Evolutionary conservation across 2,888 invertebrate species (phyloP).

Genomic region (Orthosia gracilis): DNA sequence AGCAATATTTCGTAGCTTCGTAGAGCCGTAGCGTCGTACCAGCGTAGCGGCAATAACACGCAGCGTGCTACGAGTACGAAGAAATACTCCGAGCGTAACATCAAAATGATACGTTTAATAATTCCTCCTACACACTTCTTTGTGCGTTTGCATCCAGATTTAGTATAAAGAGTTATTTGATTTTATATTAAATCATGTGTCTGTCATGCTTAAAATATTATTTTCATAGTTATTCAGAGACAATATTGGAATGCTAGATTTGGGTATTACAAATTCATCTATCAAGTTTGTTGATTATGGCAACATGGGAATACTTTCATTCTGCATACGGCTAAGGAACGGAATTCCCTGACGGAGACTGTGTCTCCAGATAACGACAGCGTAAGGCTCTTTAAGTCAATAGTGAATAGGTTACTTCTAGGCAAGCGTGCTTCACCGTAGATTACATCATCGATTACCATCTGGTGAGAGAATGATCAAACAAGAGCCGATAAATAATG

Average conservation of each 20-base stretch:
- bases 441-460: too few relatives aligned
- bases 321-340: too few relatives aligned
- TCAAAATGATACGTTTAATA: slow-evolving; percentile 56
- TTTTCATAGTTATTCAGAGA: background rate
- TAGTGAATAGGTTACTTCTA: too few relatives aligned
- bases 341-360: too few relatives aligned
- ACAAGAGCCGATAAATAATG: too few relatives aligned
- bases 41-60: slow-evolving; percentile 61
- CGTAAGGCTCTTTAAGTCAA: too few relatives aligned
- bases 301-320: too few relatives aligned
- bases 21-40: slow-evolving; percentile 69
- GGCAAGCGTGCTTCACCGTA: too few relatives aligned
- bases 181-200: background rate
- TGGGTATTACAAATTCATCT: too few relatives aligned
- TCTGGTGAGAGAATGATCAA: too few relatives aligned
- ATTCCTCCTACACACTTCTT: slow-evolving; percentile 33
- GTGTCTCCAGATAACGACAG: too few relatives aligned
- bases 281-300: too few relatives aligned
- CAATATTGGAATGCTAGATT: background rate
- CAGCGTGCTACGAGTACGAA: slow-evolving; percentile 50
- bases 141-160: slow-evolving; percentile 24
- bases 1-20: slow-evolving; percentile 64
- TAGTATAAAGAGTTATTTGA: slow-evolving; percentile 32
- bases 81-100: slow-evolving; percentile 53
- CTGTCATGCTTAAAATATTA: slow-evolving; percentile 1